A percentile compares a stretch with the other conserved stretches of the same genome.
Evolutionary conservation across 1,140 invertebrate genomes (phyloP).

Genomic region (Antheraea mylitta): DNA sequence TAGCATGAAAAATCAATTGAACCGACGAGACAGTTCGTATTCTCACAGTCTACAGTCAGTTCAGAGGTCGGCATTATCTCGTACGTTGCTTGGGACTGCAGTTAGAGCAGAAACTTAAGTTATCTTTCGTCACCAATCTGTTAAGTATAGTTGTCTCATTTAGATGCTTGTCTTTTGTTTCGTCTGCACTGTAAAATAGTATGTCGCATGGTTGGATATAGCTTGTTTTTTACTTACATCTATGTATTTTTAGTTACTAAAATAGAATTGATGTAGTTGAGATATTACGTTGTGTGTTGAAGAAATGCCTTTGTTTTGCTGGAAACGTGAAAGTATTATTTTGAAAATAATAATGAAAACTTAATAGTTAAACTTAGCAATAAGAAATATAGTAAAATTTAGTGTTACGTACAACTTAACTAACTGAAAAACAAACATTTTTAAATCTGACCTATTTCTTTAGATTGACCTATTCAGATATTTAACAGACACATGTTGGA

Average conservation of each 20-base stretch:
- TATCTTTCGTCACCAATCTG: neutral
- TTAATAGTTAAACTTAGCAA: too few relatives aligned
- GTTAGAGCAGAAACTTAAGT: neutral
- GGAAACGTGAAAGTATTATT: neutral
- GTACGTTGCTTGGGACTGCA: slow-evolving; percentile 19
- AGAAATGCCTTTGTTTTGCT: neutral
- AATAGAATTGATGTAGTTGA: too few relatives aligned
- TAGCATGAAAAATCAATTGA: slow-evolving; percentile 67
- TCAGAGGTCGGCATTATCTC: slow-evolving; percentile 40
- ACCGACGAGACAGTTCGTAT: slow-evolving; percentile 42
- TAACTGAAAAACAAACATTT: too few relatives aligned
- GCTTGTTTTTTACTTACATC: neutral
- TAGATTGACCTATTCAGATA: too few relatives aligned
- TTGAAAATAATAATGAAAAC: neutral
- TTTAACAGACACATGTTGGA: too few relatives aligned
- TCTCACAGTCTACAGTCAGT: slow-evolving; percentile 52
- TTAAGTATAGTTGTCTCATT: neutral
- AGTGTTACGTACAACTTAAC: too few relatives aligned
- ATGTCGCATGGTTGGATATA: neutral
- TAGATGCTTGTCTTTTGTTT: neutral
- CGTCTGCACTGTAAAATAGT: neutral
- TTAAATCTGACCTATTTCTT: too few relatives aligned
- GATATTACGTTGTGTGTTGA: too few relatives aligned
- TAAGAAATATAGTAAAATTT: too few relatives aligned
- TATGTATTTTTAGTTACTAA: neutral